A percentile compares a stretch with the other conserved stretches of the same genome.
Conservation (phyloP, 64 coral and sea anemone genomes). For the Pachyseris speciosa region DNA sequence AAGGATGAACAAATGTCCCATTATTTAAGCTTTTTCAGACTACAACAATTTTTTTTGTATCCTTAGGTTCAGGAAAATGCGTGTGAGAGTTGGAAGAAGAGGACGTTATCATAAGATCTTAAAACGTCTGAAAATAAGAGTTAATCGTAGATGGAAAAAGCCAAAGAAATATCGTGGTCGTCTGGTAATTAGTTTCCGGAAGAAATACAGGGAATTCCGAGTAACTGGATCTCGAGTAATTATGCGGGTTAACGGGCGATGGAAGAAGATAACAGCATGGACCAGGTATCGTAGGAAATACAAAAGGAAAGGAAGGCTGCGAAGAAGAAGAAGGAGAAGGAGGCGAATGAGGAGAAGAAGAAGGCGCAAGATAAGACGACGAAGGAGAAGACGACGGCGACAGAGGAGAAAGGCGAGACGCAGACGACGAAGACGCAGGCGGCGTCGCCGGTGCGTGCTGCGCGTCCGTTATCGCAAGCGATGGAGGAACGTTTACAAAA, state of each 20-base stretch:
- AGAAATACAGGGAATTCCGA: not conserved
- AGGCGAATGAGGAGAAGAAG: not conserved
- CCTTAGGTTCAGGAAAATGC: not conserved
- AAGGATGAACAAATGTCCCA: too few relatives aligned
- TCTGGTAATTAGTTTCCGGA: not conserved
- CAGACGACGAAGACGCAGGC: not conserved
- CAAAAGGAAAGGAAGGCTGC: not conserved
- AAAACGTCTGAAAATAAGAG: not conserved
- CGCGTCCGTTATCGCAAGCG: not conserved
- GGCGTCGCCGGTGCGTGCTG: not conserved
- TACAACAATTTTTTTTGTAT: not conserved
- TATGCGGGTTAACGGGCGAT: not conserved
- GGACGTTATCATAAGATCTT: not conserved
- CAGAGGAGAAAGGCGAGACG: not conserved
- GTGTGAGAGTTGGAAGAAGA: not conserved
- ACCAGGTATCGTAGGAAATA: not conserved
- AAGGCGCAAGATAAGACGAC: not conserved
- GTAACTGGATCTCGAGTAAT: not conserved
- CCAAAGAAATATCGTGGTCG: not conserved
- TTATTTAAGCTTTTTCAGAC: not conserved
- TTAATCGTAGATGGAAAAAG: not conserved
- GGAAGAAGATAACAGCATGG: not conserved
- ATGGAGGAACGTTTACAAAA: slow-evolving; percentile 6
- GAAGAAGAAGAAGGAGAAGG: not conserved
- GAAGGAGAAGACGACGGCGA: not conserved